Percentiles rank a stretch among this genome's conserved stretches.
Evolutionary conservation across 1,140 invertebrate genomes (phyloP).

Genomic region (Acromyrmex echinatior): DNA sequence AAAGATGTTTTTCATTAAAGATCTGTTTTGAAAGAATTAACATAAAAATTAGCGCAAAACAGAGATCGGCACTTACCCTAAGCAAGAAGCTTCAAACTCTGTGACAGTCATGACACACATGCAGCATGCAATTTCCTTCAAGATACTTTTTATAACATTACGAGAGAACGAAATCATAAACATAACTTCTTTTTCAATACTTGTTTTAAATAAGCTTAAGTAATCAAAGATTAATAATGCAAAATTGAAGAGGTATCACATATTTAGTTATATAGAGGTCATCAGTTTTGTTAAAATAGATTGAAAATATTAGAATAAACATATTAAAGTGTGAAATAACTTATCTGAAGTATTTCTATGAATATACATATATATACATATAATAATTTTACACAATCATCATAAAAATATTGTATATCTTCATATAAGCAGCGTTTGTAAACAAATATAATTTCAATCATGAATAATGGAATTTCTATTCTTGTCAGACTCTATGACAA

Average conservation of each 20-base stretch:
- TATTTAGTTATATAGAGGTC: no score
- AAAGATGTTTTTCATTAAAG: neutral
- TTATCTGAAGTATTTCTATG: neutral
- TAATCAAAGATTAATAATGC: constrained; percentile 20
- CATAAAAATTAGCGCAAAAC: constrained; percentile 24
- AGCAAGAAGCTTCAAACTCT: constrained; percentile 14
- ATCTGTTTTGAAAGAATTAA: neutral
- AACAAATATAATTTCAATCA: neutral
- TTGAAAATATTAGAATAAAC: neutral
- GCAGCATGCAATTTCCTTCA: constrained; percentile 62
- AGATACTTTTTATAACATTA: constrained; percentile 38
- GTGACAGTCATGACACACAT: constrained; percentile 55
- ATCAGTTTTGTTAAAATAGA: neutral
- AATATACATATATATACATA: neutral
- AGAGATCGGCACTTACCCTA: constrained; percentile 56
- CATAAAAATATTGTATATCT: neutral
- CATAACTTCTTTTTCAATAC: constrained; percentile 20
- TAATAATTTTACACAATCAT: constrained; percentile 1
- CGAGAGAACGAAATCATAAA: constrained; percentile 15
- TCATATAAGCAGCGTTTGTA: neutral
- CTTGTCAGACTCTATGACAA: neutral
- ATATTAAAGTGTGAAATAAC: neutral
- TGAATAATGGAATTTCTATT: constrained; percentile 15
- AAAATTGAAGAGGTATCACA: constrained; percentile 9
- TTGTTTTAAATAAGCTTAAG: constrained; percentile 39